Conservation (phyloP, 2,797 vertebrate genomes). For the Botia almorhae region DNA sequence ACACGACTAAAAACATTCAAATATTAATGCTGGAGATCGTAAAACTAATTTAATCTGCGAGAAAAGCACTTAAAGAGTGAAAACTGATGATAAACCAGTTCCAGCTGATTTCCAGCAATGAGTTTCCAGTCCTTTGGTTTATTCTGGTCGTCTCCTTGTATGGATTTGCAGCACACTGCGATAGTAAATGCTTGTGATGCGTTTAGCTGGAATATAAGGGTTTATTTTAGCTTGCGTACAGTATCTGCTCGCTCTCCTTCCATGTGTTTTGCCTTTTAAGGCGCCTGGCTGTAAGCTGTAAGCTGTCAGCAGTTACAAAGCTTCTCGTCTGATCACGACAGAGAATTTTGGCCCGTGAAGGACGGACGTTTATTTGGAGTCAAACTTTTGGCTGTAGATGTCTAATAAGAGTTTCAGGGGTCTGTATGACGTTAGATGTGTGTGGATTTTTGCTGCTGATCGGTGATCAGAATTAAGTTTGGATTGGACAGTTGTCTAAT, state of each 20-base stretch:
- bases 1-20: neutral
- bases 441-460: no score
- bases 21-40: neutral
- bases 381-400: neutral
- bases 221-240: neutral
- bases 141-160: neutral
- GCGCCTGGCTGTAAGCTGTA: neutral
- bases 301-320: neutral
- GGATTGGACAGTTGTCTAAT: no score
- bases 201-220: neutral
- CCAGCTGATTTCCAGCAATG: no score
- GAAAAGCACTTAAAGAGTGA: neutral
- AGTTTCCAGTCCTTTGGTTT: neutral
- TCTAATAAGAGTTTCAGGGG: neutral
- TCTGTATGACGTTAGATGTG: neutral
- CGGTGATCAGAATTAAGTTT: no score
- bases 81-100: no score
- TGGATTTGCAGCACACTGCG: neutral
- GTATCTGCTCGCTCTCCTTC: neutral
- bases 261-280: conserved; percentile 23
- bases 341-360: neutral
- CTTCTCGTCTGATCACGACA: neutral
- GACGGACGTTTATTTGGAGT: neutral
- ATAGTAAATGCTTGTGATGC: neutral
- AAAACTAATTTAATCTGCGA: no score